Percentiles rank a stretch among this genome's conserved stretches.
Conservation (phyloP, 2,888 invertebrate genomes). For the Hydrotaea cyrtoneurina region DNA sequence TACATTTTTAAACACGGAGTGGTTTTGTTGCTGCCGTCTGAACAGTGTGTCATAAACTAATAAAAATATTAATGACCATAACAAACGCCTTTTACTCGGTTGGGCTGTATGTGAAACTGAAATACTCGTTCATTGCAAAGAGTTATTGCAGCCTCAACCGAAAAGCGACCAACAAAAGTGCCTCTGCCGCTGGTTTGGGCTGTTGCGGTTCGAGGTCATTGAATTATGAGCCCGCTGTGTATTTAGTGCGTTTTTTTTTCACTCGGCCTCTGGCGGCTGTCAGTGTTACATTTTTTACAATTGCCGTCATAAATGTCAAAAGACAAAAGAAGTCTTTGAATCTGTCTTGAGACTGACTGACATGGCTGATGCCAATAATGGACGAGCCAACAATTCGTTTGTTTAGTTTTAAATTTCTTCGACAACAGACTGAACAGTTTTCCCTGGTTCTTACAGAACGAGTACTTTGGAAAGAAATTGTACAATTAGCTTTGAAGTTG, state of each 20-base stretch:
- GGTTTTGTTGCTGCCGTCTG: background rate
- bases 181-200: constrained; percentile 25
- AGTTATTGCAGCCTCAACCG: constrained; percentile 30
- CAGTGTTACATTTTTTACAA: constrained; percentile 19
- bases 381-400: too few species aligned
- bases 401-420: too few species aligned
- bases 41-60: constrained; percentile 68
- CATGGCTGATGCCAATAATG: too few species aligned
- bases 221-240: constrained; percentile 72
- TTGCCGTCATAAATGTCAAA: constrained; percentile 50
- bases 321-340: constrained; percentile 16
- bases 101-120: constrained; percentile 5
- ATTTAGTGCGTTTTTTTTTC: constrained; percentile 72
- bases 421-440: too few species aligned
- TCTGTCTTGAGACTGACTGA: background rate
- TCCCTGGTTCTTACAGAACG: too few species aligned
- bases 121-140: background rate
- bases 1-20: background rate
- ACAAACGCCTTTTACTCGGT: constrained; percentile 71
- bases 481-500: constrained; percentile 13
- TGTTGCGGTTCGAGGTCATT: constrained; percentile 72
- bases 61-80: constrained; percentile 78
- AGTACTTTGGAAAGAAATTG: background rate
- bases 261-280: background rate
- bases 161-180: constrained; percentile 4